Base-by-base conservation (phyloP, 2,888 invertebrate species). In the Archips xylosteana region DNA sequence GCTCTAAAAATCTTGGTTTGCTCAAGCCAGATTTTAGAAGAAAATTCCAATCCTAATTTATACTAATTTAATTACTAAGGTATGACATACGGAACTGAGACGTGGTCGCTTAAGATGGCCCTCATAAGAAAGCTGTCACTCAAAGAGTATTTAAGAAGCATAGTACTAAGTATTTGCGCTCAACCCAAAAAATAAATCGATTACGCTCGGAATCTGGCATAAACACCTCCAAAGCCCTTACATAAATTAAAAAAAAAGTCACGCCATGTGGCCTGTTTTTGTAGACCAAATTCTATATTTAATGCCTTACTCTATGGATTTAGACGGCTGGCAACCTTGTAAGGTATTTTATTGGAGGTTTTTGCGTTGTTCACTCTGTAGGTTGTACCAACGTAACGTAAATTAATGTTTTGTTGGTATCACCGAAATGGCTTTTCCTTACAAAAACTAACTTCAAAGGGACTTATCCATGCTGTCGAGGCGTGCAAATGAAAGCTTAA, bases 331-430 rank as follows among this genome's bases (percentile, higher is more conserved):
- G 39, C 15, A 66, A 32, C 67, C 34, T 39, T 39, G 39, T 67
- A 23, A 45, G n/a, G 67, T 34, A 60, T 59, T 57, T 57, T 66
- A 67, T 57, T 59, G 42, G 39, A 42, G 12, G 5, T 42, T 62
- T 36, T 45, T 63, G 63, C 47, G 13, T 32, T n/a, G 63, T 2
- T 36, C 4, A 36, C 5, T 36, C 4, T 39, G 39, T 57, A 32
- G 13, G 5, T 39, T 57, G 39, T 34, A n/a, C 12, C 12, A 39
- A 34, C 36, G 12, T 66, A 42, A 23, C 13, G 23, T 9, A 57
- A 66, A 60, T 60, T 60, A 60, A 60, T 60, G 59, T 36, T 60
- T 60, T 36, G 23, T 13, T 60, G 59, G 36, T 36, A 13, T 10
- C 36, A 15, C 57, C 49, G n/a, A 49, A 49, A 15, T 1, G 5